Percentiles rank a stretch among this genome's conserved stretches.
These are phyloP conservation scores for Daboia siamensis DNA, from an alignment of 2,113 vertebrate species.

Conservation along the genomic window DNA sequence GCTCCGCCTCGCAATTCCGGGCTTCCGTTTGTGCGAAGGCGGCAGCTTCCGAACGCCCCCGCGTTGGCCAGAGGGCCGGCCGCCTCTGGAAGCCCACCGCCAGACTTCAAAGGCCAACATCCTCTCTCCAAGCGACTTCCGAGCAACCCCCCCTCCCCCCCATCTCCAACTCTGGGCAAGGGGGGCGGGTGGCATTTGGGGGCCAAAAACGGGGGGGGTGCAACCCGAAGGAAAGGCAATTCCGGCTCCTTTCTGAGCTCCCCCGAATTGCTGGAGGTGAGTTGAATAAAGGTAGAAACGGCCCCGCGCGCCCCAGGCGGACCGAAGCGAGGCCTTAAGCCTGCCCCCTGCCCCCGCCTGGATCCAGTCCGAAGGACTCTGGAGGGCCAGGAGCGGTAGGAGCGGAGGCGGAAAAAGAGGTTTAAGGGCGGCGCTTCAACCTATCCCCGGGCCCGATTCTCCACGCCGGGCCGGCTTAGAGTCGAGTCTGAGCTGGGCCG, in stretches of 20 bases:
- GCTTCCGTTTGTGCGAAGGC: too few species aligned
- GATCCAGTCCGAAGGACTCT: background rate
- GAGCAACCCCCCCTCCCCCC: background rate
- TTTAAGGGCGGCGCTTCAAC: background rate
- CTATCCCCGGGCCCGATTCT: background rate
- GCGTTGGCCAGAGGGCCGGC: background rate
- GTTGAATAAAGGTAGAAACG: background rate
- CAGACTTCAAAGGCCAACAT: background rate
- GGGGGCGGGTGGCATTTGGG: background rate
- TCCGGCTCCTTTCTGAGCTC: background rate
- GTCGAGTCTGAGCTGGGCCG: background rate
- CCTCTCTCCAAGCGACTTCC: background rate
- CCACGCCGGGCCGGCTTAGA: too few species aligned
- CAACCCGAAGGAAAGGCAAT: background rate
- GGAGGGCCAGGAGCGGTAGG: background rate
- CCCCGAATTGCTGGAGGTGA: background rate
- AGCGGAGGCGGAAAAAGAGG: background rate
- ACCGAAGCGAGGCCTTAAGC: background rate
- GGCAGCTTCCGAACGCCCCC: background rate
- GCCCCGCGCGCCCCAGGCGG: background rate
- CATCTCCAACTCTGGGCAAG: background rate
- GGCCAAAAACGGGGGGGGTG: fast-evolving
- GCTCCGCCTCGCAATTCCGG: background rate
- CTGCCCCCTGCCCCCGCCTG: background rate
- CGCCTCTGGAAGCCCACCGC: background rate